Percentiles rank a stretch among this genome's conserved stretches.
Conservation (phyloP, 2,113 vertebrate genomes). For the Rallus limicola region DNA sequence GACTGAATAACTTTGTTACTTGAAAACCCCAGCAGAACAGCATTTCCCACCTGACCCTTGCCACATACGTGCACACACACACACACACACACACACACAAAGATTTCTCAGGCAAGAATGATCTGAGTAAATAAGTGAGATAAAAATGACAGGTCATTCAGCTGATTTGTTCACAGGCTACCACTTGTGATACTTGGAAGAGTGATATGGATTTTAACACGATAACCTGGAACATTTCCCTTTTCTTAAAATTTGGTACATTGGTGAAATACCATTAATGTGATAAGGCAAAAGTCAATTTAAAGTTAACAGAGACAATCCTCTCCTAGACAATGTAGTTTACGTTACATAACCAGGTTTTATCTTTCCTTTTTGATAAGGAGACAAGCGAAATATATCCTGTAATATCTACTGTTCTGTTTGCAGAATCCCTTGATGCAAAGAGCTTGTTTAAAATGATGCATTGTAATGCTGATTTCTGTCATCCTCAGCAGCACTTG, state of each 20-base stretch:
- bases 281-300: not conserved
- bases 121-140: not conserved
- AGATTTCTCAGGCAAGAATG: not conserved
- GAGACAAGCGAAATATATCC: not conserved
- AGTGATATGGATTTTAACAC: not conserved
- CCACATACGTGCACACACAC: not conserved
- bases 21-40: not conserved
- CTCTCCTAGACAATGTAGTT: not conserved
- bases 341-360: not conserved
- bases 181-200: not conserved
- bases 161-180: not conserved
- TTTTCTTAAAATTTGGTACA: not conserved
- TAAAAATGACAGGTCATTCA: not conserved
- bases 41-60: not conserved
- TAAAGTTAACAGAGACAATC: not conserved
- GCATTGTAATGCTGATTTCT: not conserved
- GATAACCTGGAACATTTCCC: not conserved
- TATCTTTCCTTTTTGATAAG: not conserved
- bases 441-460: not conserved
- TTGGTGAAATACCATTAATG: not conserved
- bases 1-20: not conserved
- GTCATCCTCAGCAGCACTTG: not conserved
- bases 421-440: not conserved
- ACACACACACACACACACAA: not conserved
- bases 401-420: not conserved